phyloP scores from a whole-genome alignment of 2,888 invertebrate genomes.

The Glyphotaelius pellucidus region DNA sequence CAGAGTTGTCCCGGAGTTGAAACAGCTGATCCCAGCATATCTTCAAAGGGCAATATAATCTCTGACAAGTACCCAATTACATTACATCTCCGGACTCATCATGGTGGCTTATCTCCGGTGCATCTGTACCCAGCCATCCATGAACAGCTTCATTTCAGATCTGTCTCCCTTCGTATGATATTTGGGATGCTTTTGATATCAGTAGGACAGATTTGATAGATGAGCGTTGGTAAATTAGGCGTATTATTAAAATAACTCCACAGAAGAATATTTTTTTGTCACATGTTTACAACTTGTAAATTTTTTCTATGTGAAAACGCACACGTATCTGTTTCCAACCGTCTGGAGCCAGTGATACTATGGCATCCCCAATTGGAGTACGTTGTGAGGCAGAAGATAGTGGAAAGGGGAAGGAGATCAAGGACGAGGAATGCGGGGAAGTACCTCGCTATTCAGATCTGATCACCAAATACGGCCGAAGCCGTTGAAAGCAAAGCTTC shows the following conservation, averaged over 20 bases:
- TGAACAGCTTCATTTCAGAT: conserved; percentile 32
- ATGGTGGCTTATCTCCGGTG: conserved; percentile 10
- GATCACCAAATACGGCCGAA: too few species aligned
- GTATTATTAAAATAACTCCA: background rate
- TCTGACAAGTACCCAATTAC: conserved; percentile 33
- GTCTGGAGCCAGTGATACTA: too few species aligned
- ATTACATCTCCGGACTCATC: conserved; percentile 21
- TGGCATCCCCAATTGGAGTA: too few species aligned
- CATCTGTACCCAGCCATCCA: conserved; percentile 28
- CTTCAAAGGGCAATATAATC: conserved; percentile 32
- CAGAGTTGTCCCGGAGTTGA: background rate
- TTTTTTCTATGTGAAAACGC: too few species aligned
- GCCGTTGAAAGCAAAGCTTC: too few species aligned
- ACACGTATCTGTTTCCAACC: too few species aligned
- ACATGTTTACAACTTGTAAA: background rate
- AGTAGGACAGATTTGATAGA: background rate
- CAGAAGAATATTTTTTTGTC: background rate
- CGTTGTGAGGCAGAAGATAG: too few species aligned
- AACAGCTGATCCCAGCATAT: conserved; percentile 14
- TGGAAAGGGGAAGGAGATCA: too few species aligned
- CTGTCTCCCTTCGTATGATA: conserved; percentile 20
- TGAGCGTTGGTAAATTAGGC: background rate
- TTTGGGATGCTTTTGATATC: conserved; percentile 8
- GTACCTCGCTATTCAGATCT: too few species aligned
- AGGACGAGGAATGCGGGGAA: too few species aligned